These are phyloP conservation scores for Anseranas semipalmata DNA, from an alignment of 2,113 vertebrate species.

Conservation along the genomic window DNA sequence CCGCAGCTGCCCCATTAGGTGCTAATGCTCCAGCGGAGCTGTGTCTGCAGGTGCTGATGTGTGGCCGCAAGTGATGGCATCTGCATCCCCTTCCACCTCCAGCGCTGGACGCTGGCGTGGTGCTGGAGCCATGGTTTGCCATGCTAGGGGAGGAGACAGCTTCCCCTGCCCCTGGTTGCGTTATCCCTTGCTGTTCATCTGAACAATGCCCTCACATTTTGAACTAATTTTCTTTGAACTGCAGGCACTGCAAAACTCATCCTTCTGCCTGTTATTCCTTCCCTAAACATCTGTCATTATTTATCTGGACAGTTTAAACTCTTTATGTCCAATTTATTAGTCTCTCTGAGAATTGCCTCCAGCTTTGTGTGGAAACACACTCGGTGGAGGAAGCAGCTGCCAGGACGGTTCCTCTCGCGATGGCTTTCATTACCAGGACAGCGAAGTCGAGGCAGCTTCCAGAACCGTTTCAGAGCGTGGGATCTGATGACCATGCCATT, in stretches of 20 bases:
- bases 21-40: neutral
- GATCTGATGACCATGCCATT: neutral
- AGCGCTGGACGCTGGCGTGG: rapidly evolving
- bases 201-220: neutral
- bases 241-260: neutral
- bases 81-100: neutral
- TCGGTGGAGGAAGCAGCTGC: neutral
- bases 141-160: neutral
- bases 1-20: neutral
- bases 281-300: conserved; percentile 35
- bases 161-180: neutral
- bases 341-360: conserved; percentile 38
- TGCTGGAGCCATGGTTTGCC: rapidly evolving
- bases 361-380: neutral
- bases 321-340: conserved; percentile 3
- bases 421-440: neutral
- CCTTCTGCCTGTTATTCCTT: neutral
- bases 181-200: neutral
- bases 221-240: conserved; percentile 26
- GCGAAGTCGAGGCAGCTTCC: neutral
- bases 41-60: rapidly evolving
- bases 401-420: neutral
- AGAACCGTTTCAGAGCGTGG: neutral
- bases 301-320: conserved; percentile 16
- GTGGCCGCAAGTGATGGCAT: rapidly evolving